phyloP scores from a whole-genome alignment of 2,888 invertebrate species.

The Chymomyza amoena region DNA sequence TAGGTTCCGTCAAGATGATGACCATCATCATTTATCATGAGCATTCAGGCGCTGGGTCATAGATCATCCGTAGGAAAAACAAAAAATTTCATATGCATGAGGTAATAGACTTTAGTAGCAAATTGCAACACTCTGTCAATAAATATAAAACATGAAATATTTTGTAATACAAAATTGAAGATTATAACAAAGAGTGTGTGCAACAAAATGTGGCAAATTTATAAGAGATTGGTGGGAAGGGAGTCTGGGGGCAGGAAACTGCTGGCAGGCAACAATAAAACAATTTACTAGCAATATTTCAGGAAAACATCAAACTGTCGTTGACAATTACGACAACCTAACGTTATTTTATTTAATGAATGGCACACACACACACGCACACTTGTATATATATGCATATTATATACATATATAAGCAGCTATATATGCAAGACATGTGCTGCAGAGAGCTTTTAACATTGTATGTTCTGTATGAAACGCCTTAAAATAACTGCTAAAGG shows the following conservation, averaged over 20 bases:
- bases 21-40: conserved; percentile 54
- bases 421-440: conserved; percentile 7
- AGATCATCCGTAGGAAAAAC: neutral
- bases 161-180: conserved; percentile 35
- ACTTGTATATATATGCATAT: neutral
- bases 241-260: no score
- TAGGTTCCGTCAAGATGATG: neutral
- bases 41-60: neutral
- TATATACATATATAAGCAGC: neutral
- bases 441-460: conserved; percentile 1
- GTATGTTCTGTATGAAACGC: conserved; percentile 38
- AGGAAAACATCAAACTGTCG: conserved; percentile 69
- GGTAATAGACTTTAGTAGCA: conserved; percentile 54
- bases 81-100: conserved; percentile 61
- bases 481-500: conserved; percentile 61
- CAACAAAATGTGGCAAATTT: neutral
- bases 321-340: conserved; percentile 66
- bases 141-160: conserved; percentile 55
- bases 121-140: conserved; percentile 67
- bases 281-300: conserved; percentile 69
- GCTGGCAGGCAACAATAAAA: conserved; percentile 34
- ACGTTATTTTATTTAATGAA: conserved; percentile 71
- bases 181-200: neutral
- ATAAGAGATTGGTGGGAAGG: neutral
- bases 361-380: conserved; percentile 33